Conservation (phyloP, 2,113 vertebrate genomes). For the Odontophorus gujanensis region DNA sequence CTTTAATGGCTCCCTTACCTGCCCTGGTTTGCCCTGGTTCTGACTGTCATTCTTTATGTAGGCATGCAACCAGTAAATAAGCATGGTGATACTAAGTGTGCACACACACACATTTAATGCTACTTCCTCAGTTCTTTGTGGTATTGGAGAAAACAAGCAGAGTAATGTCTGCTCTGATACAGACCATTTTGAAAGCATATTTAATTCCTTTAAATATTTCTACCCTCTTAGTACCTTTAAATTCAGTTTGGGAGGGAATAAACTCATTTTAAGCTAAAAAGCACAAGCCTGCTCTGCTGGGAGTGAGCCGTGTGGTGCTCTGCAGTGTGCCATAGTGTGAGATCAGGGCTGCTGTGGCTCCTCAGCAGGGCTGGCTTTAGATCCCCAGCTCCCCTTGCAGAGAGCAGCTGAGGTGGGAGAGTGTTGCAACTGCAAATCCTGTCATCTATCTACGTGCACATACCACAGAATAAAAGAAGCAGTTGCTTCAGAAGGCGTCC, state of each 20-base stretch:
- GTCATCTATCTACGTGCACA: conserved; percentile 15
- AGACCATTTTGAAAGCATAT: neutral
- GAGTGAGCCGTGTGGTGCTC: neutral
- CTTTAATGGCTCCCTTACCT: neutral
- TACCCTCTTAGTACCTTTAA: neutral
- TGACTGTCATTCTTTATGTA: neutral
- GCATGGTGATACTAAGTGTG: neutral
- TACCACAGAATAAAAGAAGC: neutral
- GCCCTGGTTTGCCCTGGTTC: neutral
- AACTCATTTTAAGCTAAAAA: neutral
- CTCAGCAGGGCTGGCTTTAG: neutral
- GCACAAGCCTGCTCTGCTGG: neutral
- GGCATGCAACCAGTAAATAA: neutral
- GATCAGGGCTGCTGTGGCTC: neutral
- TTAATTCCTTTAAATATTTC: neutral
- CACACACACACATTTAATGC: neutral
- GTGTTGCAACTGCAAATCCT: neutral
- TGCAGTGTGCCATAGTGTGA: neutral
- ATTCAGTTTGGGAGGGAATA: neutral
- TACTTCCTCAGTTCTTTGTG: neutral
- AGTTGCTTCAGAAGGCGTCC: neutral
- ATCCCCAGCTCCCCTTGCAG: fast-evolving
- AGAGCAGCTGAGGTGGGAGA: neutral
- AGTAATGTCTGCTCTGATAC: neutral
- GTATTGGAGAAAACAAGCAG: neutral